Percentiles rank a stretch among this genome's conserved stretches.
phyloP scores from a whole-genome alignment of 2,888 invertebrate genomes.

The Thyatira batis region DNA sequence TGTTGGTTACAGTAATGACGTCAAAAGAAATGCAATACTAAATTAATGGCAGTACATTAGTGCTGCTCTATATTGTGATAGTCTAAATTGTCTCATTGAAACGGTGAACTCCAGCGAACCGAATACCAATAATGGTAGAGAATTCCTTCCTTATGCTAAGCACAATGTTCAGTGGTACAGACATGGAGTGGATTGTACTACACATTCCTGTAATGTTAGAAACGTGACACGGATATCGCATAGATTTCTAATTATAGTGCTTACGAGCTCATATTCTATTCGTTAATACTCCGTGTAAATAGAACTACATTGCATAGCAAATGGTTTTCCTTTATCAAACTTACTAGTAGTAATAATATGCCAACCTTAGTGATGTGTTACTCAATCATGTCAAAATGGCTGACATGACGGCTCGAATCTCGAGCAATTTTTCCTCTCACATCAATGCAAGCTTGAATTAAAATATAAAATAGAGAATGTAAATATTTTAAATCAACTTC shows the following conservation, averaged over 20 bases:
- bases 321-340: background rate
- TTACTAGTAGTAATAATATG: background rate
- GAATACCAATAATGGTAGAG: background rate
- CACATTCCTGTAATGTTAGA: background rate
- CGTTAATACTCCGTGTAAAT: background rate
- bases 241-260: background rate
- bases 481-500: background rate
- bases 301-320: background rate
- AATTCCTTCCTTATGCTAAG: background rate
- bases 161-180: background rate
- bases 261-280: background rate
- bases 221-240: background rate
- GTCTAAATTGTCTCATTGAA: constrained; percentile 1
- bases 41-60: background rate
- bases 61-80: background rate
- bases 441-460: background rate
- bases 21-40: background rate
- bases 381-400: too few species aligned
- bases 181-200: background rate
- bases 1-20: background rate
- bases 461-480: background rate
- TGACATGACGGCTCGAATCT: too few species aligned
- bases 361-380: too few species aligned
- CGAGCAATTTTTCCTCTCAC: too few species aligned
- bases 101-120: background rate